Conservation (phyloP, 2,113 vertebrate genomes). For the Crotophaga sulcirostris region DNA sequence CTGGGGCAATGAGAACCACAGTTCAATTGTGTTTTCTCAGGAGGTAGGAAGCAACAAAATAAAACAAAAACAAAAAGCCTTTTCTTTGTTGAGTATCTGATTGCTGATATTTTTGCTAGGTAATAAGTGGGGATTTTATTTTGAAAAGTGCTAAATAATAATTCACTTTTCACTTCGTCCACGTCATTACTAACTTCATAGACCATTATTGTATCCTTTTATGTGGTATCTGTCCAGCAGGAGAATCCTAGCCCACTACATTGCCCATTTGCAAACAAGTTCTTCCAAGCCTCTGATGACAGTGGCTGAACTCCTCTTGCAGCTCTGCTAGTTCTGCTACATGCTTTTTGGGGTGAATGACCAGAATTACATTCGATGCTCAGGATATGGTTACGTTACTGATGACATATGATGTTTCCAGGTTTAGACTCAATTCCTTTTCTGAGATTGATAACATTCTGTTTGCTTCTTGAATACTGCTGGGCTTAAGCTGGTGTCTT, state of each 20-base stretch:
- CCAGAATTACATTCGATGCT: not conserved
- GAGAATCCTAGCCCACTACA: not conserved
- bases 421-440: not conserved
- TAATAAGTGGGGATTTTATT: not conserved
- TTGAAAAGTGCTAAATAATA: not conserved
- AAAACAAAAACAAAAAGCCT: not conserved
- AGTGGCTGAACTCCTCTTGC: not conserved
- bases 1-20: not conserved
- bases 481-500: not conserved
- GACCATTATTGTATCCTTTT: not conserved
- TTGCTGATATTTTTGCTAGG: not conserved
- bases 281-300: not conserved
- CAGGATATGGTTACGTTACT: not conserved
- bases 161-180: not conserved
- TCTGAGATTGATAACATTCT: not conserved
- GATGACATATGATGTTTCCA: not conserved
- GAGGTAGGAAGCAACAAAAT: too few relatives aligned
- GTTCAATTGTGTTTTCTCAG: not conserved
- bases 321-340: not conserved
- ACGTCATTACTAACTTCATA: not conserved
- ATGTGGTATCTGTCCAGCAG: not conserved
- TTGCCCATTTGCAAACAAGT: not conserved
- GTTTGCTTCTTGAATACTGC: not conserved
- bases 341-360: not conserved
- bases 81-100: not conserved